These are phyloP conservation scores for Arizona elegans DNA, from an alignment of 2,113 vertebrate species.

Conservation along the genomic window DNA sequence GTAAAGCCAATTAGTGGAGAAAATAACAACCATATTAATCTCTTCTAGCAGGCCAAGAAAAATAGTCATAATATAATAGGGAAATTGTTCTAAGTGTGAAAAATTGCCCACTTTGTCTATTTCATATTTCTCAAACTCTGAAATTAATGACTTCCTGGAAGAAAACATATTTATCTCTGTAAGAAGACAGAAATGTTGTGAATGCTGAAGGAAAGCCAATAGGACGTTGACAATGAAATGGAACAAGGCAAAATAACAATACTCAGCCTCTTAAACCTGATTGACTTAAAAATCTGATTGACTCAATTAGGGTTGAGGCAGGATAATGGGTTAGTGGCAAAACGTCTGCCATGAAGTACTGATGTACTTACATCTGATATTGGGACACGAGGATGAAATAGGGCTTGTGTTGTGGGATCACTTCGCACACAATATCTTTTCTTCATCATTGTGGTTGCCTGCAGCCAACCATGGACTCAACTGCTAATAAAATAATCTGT, in stretches of 20 bases:
- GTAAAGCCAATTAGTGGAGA: conserved; percentile 69
- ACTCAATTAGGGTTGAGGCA: conserved; percentile 26
- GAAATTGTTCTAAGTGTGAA: conserved; percentile 78
- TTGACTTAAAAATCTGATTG: conserved; percentile 38
- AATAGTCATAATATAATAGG: conserved; percentile 65
- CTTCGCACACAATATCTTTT: background rate
- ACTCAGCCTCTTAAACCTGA: conserved; percentile 49
- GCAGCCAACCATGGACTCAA: conserved; percentile 28
- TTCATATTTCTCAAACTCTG: conserved; percentile 73
- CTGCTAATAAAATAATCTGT: background rate
- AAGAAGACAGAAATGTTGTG: conserved; percentile 61
- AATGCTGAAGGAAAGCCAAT: conserved; percentile 64
- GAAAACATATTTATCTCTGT: conserved; percentile 64
- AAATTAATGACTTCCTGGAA: conserved; percentile 72
- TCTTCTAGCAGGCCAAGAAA: conserved; percentile 62
- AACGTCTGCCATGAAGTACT: background rate
- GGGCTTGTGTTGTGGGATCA: background rate
- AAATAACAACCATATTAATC: conserved; percentile 75
- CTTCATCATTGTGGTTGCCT: background rate
- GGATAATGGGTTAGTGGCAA: background rate
- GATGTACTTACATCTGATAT: background rate
- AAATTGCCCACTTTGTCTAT: conserved; percentile 76
- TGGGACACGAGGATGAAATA: background rate
- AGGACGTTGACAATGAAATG: conserved; percentile 59
- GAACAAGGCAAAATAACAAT: background rate